phyloP scores from a whole-genome alignment of 2,797 vertebrate species.

The Melanotaenia boesemani region DNA sequence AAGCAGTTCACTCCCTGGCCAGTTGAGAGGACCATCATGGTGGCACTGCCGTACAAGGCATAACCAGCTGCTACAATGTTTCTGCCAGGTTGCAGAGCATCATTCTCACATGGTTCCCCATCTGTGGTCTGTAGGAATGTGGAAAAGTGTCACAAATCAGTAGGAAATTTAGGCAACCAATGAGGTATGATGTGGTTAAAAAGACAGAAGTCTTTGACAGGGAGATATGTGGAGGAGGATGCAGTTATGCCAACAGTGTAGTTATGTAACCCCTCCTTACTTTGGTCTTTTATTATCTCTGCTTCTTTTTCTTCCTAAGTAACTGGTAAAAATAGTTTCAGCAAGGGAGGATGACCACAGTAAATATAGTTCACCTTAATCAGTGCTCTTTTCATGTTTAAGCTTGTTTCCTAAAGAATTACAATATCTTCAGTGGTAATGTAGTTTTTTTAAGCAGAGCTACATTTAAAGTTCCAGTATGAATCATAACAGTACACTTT shows the following conservation, averaged over 20 bases:
- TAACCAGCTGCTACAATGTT: constrained; percentile 95
- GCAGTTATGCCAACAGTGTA: neutral
- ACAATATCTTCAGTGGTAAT: neutral
- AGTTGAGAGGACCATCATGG: constrained; percentile 94
- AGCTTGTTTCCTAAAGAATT: neutral
- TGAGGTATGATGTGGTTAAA: neutral
- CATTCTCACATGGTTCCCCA: constrained; percentile 87
- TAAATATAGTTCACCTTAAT: neutral
- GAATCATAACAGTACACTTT: too few relatives aligned
- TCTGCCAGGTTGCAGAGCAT: constrained; percentile 91
- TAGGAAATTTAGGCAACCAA: neutral
- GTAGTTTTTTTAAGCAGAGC: neutral
- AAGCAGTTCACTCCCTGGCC: constrained; percentile 95
- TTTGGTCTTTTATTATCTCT: neutral
- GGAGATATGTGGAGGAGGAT: neutral
- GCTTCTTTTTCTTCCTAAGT: neutral
- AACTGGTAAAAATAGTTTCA: neutral
- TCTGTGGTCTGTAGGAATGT: constrained; percentile 77
- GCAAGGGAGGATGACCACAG: neutral
- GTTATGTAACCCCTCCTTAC: neutral
- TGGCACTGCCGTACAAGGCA: constrained; percentile 96
- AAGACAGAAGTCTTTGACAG: neutral
- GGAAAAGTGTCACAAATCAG: neutral
- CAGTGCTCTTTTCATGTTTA: neutral
- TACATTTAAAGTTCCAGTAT: neutral